A percentile compares a stretch with the other conserved stretches of the same genome.
These are phyloP conservation scores for Lutjanus argentimaculatus DNA, from an alignment of 2,797 vertebrate genomes.

Conservation along the genomic window DNA sequence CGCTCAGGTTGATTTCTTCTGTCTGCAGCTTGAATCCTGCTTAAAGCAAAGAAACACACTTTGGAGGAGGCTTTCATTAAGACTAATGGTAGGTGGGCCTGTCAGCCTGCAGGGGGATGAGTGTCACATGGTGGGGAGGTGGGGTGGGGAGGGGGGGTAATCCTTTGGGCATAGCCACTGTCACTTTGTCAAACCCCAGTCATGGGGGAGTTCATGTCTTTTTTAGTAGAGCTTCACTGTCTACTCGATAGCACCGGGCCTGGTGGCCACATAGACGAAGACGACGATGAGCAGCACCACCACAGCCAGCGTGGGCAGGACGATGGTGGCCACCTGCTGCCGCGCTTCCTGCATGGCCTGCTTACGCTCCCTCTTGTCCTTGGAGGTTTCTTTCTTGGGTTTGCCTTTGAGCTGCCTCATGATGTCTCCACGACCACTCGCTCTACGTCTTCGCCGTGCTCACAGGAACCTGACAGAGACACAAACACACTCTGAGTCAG, in stretches of 20 bases:
- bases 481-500: not conserved
- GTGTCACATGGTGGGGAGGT: slow-evolving; percentile 9
- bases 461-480: slow-evolving; percentile 51
- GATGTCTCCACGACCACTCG: slow-evolving; percentile 30
- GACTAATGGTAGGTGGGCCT: slow-evolving; percentile 15
- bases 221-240: not conserved
- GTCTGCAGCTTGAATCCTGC: slow-evolving; percentile 38
- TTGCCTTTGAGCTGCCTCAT: slow-evolving; percentile 99
- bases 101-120: slow-evolving; percentile 14
- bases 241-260: slow-evolving; percentile 91
- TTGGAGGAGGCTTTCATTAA: slow-evolving; percentile 48
- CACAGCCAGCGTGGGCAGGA: slow-evolving; percentile 92
- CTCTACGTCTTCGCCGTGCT: not conserved
- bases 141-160: slow-evolving; percentile 7
- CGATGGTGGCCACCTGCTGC: slow-evolving; percentile 94
- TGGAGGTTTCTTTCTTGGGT: slow-evolving; percentile 96
- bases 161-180: slow-evolving; percentile 57
- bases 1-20: slow-evolving; percentile 37
- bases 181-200: slow-evolving; percentile 33
- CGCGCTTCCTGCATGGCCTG: slow-evolving; percentile 98
- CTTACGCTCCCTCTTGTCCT: slow-evolving; percentile 97
- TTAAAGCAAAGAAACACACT: slow-evolving; percentile 35
- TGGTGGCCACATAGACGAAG: slow-evolving; percentile 96
- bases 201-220: slow-evolving; percentile 24
- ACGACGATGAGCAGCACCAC: slow-evolving; percentile 94